phyloP scores from a whole-genome alignment of 2,797 vertebrate species.

The Cephalopachus bancanus region DNA sequence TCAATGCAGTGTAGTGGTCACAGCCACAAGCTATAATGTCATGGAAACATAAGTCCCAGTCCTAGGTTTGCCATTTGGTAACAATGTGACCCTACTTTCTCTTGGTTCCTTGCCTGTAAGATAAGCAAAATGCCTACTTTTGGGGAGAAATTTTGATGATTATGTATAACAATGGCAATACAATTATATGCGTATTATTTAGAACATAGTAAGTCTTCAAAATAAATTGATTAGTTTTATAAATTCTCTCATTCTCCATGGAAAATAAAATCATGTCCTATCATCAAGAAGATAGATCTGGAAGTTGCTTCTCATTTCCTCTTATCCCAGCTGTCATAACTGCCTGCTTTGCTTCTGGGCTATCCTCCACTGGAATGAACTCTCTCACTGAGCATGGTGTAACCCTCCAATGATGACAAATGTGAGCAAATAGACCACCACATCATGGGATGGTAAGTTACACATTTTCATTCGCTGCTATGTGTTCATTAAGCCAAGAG shows the following conservation, averaged over 20 bases:
- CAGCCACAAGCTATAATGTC: not conserved
- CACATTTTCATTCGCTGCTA: slow-evolving; percentile 80
- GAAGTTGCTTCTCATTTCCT: slow-evolving; percentile 72
- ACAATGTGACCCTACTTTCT: not conserved
- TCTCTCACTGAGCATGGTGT: slow-evolving; percentile 79
- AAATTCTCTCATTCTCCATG: not conserved
- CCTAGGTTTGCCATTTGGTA: not conserved
- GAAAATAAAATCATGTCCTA: slow-evolving; percentile 19
- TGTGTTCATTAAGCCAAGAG: slow-evolving; percentile 83
- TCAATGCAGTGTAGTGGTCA: not conserved
- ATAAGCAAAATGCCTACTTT: not conserved
- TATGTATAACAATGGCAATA: not conserved
- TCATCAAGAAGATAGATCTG: not conserved
- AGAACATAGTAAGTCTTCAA: not conserved
- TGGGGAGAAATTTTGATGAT: not conserved
- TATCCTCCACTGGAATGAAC: slow-evolving; percentile 80
- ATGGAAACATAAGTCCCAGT: not conserved
- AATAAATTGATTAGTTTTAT: not conserved
- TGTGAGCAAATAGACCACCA: slow-evolving; percentile 75
- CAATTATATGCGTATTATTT: not conserved
- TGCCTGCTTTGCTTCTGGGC: slow-evolving; percentile 78
- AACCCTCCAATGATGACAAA: slow-evolving; percentile 78
- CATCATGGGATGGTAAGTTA: slow-evolving; percentile 79
- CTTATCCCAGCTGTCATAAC: slow-evolving; percentile 71
- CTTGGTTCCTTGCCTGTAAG: not conserved